A percentile compares a stretch with the other conserved stretches of the same genome.
Evolutionary conservation across 2,797 vertebrate species (phyloP).

Genomic region (Halcyon smyrnensis): DNA sequence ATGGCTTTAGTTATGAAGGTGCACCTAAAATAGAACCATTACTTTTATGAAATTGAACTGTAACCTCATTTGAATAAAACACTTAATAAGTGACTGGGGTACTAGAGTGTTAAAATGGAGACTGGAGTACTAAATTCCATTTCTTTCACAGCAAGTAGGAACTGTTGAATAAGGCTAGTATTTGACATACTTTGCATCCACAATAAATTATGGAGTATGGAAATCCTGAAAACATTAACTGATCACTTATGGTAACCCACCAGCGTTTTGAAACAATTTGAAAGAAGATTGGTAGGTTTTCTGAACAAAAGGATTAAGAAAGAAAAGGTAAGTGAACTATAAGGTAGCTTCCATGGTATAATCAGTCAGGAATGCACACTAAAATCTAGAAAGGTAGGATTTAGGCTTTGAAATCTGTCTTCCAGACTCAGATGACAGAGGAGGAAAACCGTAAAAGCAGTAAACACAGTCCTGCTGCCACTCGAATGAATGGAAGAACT

Average conservation of each 20-base stretch:
- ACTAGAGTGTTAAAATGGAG: background rate
- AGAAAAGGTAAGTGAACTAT: background rate
- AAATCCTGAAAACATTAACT: conserved; percentile 1
- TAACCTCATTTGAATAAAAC: background rate
- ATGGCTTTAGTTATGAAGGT: background rate
- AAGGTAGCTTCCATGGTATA: background rate
- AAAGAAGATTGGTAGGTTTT: background rate
- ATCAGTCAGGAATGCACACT: background rate
- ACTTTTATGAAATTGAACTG: background rate
- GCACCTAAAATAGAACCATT: background rate
- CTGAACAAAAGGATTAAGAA: background rate
- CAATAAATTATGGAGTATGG: background rate
- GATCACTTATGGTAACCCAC: background rate
- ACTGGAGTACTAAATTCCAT: background rate
- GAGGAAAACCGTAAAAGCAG: background rate
- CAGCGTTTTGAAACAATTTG: background rate
- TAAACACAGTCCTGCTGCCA: background rate
- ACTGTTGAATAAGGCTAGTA: background rate
- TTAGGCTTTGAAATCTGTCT: background rate
- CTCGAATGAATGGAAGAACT: background rate
- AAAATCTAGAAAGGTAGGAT: background rate
- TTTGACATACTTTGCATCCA: background rate
- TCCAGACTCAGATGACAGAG: background rate
- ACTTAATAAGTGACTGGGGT: background rate
- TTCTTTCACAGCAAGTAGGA: background rate